Percentiles rank a stretch among this genome's conserved stretches.
These are phyloP conservation scores for Syrrhaptes paradoxus DNA, from an alignment of 2,113 vertebrate genomes.

Conservation along the genomic window DNA sequence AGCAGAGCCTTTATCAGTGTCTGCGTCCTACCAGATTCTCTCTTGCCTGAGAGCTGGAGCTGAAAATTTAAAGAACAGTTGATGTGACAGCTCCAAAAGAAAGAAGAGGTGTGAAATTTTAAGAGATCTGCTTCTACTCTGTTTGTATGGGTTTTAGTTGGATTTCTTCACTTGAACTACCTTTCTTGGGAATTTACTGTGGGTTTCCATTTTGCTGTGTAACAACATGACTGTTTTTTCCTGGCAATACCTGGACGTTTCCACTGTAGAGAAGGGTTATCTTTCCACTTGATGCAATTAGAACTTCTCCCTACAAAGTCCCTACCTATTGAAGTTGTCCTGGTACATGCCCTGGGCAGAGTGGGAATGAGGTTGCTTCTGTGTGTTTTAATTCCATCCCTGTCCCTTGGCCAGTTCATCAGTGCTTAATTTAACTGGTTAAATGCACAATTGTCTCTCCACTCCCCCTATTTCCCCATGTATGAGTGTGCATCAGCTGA, in stretches of 20 bases:
- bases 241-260: neutral
- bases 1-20: slow-evolving; percentile 34
- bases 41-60: neutral
- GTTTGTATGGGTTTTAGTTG: neutral
- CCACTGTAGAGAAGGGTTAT: neutral
- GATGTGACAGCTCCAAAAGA: neutral
- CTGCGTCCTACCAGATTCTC: slow-evolving; percentile 48
- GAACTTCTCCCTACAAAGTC: neutral
- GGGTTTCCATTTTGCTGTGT: neutral
- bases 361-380: neutral
- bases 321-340: neutral
- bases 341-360: neutral
- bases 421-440: neutral
- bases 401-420: neutral
- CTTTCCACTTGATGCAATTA: neutral
- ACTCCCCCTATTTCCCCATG: neutral
- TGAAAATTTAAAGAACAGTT: slow-evolving; percentile 34
- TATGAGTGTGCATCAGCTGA: neutral
- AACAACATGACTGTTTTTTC: neutral
- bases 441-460: neutral
- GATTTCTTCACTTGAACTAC: neutral
- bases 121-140: neutral
- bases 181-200: neutral
- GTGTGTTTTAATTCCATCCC: neutral
- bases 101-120: slow-evolving; percentile 24